Conservation (phyloP, 2,797 vertebrate genomes). For the Crocidura indochinensis region DNA sequence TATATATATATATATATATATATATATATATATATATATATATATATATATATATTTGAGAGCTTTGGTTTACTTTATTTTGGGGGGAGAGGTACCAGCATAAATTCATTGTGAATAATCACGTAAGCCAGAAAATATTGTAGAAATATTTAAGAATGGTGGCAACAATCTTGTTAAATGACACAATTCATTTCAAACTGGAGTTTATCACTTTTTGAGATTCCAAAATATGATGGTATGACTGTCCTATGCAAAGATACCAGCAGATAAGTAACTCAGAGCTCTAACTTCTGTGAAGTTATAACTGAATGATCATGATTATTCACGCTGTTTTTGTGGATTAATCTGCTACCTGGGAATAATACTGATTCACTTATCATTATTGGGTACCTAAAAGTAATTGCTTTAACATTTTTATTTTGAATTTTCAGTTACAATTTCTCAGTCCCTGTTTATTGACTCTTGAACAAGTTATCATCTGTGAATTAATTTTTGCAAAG, state of each 20-base stretch:
- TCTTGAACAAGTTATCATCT: constrained; percentile 49
- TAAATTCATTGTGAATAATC: background rate
- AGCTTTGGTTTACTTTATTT: background rate
- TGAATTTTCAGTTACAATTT: constrained; percentile 66
- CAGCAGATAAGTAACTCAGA: background rate
- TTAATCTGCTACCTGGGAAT: constrained; percentile 50
- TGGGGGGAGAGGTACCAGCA: background rate
- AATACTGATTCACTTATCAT: background rate
- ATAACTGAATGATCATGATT: background rate
- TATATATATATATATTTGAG: constrained; percentile 37
- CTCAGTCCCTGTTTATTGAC: constrained; percentile 51
- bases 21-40: constrained; percentile 48
- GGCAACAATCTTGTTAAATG: background rate
- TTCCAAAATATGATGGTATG: constrained; percentile 31
- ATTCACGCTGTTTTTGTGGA: constrained; percentile 57
- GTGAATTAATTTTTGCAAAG: constrained; percentile 55
- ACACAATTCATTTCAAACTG: constrained; percentile 19
- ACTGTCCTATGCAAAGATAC: background rate
- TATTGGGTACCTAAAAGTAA: constrained; percentile 25
- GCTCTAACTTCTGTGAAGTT: constrained; percentile 49
- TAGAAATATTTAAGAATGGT: constrained; percentile 14
- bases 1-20: constrained; percentile 33
- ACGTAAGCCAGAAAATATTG: background rate
- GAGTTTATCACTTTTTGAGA: background rate
- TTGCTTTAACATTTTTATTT: constrained; percentile 36